A percentile compares a stretch with the other conserved stretches of the same genome.
These are phyloP conservation scores for Trissonchulus latispiculum DNA, from an alignment of 2,888 invertebrate species.

Conservation along the genomic window DNA sequence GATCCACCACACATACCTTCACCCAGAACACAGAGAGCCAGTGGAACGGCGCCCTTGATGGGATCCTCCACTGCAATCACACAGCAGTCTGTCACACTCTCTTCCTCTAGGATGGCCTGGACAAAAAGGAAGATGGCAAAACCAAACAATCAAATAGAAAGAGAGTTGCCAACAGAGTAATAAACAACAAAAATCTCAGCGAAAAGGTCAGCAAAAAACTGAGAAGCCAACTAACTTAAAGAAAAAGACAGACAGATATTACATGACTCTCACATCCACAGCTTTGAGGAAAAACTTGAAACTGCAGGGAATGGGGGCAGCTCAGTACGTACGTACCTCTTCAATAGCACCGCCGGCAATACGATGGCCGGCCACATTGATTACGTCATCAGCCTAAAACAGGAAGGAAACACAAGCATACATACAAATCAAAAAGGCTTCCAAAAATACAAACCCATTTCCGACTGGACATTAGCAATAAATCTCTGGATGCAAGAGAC, in stretches of 20 bases:
- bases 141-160: neutral
- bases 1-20: slow-evolving; percentile 47
- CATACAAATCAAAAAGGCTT: no score
- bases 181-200: no score
- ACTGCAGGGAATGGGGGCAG: no score
- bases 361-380: slow-evolving; percentile 86
- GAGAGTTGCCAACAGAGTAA: neutral
- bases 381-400: slow-evolving; percentile 88
- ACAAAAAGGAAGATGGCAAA: no score
- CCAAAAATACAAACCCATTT: no score
- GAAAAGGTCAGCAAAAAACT: neutral
- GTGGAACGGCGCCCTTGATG: slow-evolving; percentile 78
- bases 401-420: no score
- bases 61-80: slow-evolving; percentile 80
- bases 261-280: no score
- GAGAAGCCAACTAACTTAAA: neutral
- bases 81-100: slow-evolving; percentile 70
- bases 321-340: slow-evolving; percentile 56
- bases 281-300: no score
- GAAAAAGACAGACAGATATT: no score
- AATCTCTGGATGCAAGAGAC: no score
- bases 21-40: slow-evolving; percentile 71
- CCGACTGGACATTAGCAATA: no score
- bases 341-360: slow-evolving; percentile 78
- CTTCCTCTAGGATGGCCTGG: slow-evolving; percentile 67